Evolutionary conservation across 2,888 invertebrate genomes (phyloP).

Genomic region (Harpalus rubripes): DNA sequence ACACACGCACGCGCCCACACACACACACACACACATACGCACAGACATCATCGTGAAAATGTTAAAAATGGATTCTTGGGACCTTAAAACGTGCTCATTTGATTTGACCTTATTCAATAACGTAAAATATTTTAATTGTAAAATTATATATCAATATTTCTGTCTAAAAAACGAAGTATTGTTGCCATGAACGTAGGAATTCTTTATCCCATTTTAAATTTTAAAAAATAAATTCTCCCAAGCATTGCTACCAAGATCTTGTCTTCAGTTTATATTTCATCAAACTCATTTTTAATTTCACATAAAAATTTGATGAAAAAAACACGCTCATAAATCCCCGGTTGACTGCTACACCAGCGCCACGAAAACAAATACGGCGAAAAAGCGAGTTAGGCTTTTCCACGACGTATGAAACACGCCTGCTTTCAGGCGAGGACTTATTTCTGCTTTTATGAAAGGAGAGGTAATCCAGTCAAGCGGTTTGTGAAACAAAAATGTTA

Average conservation of each 20-base stretch:
- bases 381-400: neutral
- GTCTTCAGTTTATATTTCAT: constrained; percentile 20
- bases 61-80: no score
- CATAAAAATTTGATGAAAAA: constrained; percentile 44
- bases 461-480: neutral
- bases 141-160: no score
- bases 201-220: neutral
- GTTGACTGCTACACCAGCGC: constrained; percentile 12
- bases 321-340: constrained; percentile 26
- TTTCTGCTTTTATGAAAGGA: neutral
- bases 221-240: neutral
- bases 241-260: neutral
- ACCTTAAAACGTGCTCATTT: no score
- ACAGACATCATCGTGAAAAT: no score
- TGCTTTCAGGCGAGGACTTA: neutral
- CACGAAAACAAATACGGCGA: neutral
- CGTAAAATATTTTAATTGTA: no score
- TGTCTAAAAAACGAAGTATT: no score
- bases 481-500: neutral
- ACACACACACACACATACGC: no score
- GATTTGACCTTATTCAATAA: no score
- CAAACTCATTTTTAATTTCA: constrained; percentile 35
- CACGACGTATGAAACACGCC: neutral
- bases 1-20: no score
- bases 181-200: neutral